phyloP scores from a whole-genome alignment of 1,140 invertebrate species.

The Euwallacea similis region DNA sequence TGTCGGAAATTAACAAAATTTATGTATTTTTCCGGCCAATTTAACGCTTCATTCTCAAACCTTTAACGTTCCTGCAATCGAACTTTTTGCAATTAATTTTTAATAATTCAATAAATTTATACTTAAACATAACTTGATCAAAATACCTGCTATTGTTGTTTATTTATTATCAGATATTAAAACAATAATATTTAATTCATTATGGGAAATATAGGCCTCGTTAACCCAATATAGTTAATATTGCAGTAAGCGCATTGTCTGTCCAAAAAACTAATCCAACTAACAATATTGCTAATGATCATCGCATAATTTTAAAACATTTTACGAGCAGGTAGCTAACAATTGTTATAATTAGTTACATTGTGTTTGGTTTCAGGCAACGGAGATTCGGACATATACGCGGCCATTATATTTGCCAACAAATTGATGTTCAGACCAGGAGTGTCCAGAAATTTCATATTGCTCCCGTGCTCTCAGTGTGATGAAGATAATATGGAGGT shows the following conservation, averaged over 20 bases:
- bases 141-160: no score
- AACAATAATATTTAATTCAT: no score
- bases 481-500: constrained; percentile 68
- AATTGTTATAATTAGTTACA: neutral
- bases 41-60: no score
- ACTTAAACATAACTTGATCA: no score
- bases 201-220: no score
- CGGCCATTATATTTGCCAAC: constrained; percentile 73
- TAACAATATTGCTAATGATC: constrained; percentile 6
- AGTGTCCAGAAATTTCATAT: constrained; percentile 79
- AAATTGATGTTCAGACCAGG: constrained; percentile 79
- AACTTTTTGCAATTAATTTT: no score
- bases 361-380: constrained; percentile 50
- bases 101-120: no score
- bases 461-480: constrained; percentile 79
- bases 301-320: neutral
- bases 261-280: constrained; percentile 9
- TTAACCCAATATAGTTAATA: neutral
- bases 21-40: no score
- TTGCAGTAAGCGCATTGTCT: neutral
- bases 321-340: neutral
- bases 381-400: constrained; percentile 71
- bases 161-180: no score
- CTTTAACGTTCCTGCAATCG: no score
- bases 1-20: no score